Base-by-base conservation (phyloP, 2,113 vertebrate species). In the Elaphurus davidianus region DNA sequence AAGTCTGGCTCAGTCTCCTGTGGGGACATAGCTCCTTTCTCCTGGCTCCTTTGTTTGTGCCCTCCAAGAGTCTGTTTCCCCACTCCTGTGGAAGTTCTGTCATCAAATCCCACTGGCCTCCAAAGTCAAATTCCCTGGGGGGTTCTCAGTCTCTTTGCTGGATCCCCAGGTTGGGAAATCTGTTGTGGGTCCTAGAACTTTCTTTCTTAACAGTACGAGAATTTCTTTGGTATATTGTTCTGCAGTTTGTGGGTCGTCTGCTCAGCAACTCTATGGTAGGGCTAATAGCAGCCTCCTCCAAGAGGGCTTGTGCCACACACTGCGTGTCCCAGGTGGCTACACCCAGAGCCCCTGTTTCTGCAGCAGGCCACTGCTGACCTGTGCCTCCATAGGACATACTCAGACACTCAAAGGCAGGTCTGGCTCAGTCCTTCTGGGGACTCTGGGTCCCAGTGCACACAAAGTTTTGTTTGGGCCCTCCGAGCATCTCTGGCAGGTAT, bases 241-340 rank as follows among this genome's bases (percentile, higher is more conserved):
- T 71, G n/a, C 9, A 71, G 67, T 71, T 40, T 71, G 67, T 71
- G 5, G n/a, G 67, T 23, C 1, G 0, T 71, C n/a, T 71, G 67
- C 67, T 40, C 19, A 40, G 67, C n/a, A 36, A 19, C 67, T 36
- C 5, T 71, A 3, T 71, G n/a, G 19, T 71, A n/a, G 67, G 10
- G n/a, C n/a, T 71, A 71, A 71, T 36, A n/a, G 67, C n/a, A 71
- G 23, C n/a, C n/a, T 71, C n/a, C 10, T 40, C n/a, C n/a, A 71
- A 71, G n/a, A 40, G 67, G 67, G 67, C 67, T 71, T 71, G 23
- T 71, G 67, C 67, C 67, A 71, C n/a, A 40, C n/a, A 3, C 2
- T 40, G 9, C 0, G 0, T 71, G 67, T 71, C n/a, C n/a, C n/a
- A 71, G 67, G 67, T 40, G 23, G n/a, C 67, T 71, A 71, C 67